phyloP scores from a whole-genome alignment of 2,797 vertebrate genomes.

The Dendrocincla tyrannina region DNA sequence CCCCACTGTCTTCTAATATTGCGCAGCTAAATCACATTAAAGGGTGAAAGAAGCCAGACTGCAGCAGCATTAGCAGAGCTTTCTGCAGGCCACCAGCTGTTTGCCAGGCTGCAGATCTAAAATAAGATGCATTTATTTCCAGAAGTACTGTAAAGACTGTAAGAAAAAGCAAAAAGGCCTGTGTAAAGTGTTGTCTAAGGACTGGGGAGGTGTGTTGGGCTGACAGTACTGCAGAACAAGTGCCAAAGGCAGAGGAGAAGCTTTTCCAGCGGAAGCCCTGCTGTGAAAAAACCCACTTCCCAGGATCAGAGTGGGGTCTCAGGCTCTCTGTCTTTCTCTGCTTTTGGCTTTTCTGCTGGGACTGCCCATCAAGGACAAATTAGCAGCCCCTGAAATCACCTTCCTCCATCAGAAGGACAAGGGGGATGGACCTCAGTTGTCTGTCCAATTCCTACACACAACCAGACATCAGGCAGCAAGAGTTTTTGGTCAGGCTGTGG shows the following conservation, averaged over 20 bases:
- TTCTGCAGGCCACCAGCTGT: background rate
- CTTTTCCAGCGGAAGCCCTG: background rate
- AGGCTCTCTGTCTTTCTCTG: background rate
- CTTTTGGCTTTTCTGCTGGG: background rate
- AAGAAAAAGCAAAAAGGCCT: background rate
- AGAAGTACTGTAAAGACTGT: background rate
- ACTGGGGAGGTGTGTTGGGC: background rate
- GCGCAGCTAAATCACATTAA: background rate
- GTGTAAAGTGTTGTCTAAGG: background rate
- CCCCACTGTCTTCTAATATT: background rate
- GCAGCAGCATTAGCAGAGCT: background rate
- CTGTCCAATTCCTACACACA: fast-evolving
- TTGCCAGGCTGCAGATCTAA: background rate
- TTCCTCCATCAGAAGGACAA: background rate
- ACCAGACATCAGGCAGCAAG: background rate
- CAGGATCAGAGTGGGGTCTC: background rate
- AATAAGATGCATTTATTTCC: background rate
- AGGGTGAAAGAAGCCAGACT: background rate
- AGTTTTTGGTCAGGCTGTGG: background rate
- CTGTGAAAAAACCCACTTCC: background rate
- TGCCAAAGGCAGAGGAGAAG: background rate
- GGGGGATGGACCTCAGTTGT: background rate
- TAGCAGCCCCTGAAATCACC: background rate
- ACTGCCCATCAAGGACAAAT: background rate
- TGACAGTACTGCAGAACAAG: background rate